phyloP scores from a whole-genome alignment of 1,140 invertebrate species.

The Dysdera silvatica region DNA sequence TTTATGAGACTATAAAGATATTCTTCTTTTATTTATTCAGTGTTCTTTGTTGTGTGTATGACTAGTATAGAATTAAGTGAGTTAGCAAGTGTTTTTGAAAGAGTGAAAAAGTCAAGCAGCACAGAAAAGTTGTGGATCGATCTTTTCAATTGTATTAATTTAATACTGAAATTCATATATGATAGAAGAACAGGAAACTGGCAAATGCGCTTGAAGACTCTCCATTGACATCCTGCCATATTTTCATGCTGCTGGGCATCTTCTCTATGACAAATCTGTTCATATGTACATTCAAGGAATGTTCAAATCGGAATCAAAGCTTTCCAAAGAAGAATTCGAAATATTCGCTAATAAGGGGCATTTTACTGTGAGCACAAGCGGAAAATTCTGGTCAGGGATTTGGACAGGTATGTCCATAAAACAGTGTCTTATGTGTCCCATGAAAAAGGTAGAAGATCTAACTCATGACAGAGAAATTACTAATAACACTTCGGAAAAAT shows the following conservation, averaged over 20 bases:
- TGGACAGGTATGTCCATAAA: constrained; percentile 42
- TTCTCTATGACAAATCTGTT: constrained; percentile 45
- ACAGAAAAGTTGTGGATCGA: too few relatives aligned
- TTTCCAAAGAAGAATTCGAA: background rate
- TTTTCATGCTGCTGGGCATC: constrained; percentile 45
- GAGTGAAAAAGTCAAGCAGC: too few relatives aligned
- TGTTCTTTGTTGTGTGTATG: too few relatives aligned
- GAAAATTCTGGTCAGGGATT: constrained; percentile 19
- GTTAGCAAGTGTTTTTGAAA: too few relatives aligned
- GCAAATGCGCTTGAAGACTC: too few relatives aligned
- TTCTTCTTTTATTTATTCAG: too few relatives aligned
- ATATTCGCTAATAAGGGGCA: background rate
- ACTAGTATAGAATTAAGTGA: too few relatives aligned
- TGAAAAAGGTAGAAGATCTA: constrained; percentile 42
- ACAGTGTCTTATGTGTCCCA: constrained; percentile 43
- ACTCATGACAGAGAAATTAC: constrained; percentile 32
- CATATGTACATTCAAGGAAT: constrained; percentile 46
- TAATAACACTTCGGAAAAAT: background rate
- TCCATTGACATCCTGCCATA: constrained; percentile 45
- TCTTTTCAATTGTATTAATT: too few relatives aligned
- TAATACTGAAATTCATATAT: too few relatives aligned
- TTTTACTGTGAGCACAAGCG: background rate
- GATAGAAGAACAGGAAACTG: too few relatives aligned
- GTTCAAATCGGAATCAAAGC: constrained; percentile 32
- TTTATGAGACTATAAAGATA: too few relatives aligned